Evolutionary conservation across 2,888 invertebrate species (phyloP).

Genomic region (Cheiracanthium punctorium): DNA sequence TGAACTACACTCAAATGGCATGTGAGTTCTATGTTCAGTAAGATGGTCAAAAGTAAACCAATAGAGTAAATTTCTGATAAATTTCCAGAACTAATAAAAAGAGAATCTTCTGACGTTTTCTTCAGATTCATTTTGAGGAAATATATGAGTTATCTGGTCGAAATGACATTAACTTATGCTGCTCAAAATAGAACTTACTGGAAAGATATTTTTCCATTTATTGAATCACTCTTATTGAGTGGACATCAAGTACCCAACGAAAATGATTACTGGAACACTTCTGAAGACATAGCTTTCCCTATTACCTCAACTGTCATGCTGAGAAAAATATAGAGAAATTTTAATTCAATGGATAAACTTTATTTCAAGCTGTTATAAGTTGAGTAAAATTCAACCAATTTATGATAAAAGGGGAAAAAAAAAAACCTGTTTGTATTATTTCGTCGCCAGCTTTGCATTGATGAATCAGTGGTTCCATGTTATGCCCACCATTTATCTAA

Average conservation of each 20-base stretch:
- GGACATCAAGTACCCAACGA: background rate
- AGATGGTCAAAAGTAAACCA: background rate
- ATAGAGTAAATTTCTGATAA: background rate
- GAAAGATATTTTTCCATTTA: background rate
- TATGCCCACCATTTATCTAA: background rate
- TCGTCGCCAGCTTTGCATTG: background rate
- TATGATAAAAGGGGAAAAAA: too few relatives aligned
- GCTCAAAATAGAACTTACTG: background rate
- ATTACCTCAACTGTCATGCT: background rate
- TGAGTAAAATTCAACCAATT: too few relatives aligned
- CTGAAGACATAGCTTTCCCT: background rate
- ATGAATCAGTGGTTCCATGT: background rate
- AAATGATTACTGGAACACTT: conserved; percentile 14
- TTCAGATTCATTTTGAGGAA: background rate
- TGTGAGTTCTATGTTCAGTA: background rate
- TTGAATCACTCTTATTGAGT: background rate
- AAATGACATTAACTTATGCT: background rate
- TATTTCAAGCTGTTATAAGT: too few relatives aligned
- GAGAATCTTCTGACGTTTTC: background rate
- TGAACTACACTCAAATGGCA: background rate
- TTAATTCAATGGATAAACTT: too few relatives aligned
- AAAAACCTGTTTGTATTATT: too few relatives aligned
- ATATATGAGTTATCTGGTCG: background rate
- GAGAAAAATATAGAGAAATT: too few relatives aligned
- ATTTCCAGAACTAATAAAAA: background rate